These are phyloP conservation scores for Zoanthus solanderi DNA, from an alignment of 92 coral and sea anemone species.

Conservation along the genomic window DNA sequence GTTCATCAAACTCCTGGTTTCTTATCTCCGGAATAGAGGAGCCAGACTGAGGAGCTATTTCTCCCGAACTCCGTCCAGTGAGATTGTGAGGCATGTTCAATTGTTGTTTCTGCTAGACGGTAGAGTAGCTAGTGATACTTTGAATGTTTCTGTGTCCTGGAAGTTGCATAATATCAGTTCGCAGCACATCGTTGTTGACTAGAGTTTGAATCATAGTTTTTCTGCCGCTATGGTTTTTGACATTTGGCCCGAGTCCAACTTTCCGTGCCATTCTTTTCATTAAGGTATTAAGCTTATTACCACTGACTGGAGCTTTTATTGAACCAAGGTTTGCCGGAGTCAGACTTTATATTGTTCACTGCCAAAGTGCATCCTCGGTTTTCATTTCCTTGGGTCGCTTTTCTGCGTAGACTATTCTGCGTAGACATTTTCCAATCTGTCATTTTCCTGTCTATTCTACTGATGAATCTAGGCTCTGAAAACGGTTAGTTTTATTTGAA, in stretches of 20 bases:
- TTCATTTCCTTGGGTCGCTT: constrained; percentile 71
- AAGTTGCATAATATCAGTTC: constrained; percentile 35
- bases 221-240: constrained; percentile 53
- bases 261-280: constrained; percentile 47
- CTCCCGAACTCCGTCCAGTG: constrained; percentile 12
- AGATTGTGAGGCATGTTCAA: constrained; percentile 23
- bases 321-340: constrained; percentile 62
- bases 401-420: constrained; percentile 59
- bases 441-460: no score
- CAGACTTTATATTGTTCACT: constrained; percentile 55
- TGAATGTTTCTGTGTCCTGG: constrained; percentile 40
- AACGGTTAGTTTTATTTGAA: no score
- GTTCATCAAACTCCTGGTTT: background rate
- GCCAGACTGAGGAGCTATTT: constrained; percentile 33
- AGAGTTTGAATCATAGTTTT: no score
- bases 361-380: constrained; percentile 63
- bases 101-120: no score
- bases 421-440: no score
- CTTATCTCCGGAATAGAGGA: constrained; percentile 13
- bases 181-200: constrained; percentile 20
- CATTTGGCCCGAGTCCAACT: constrained; percentile 36
- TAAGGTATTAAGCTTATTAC: constrained; percentile 40
- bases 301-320: constrained; percentile 59
- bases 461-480: no score
- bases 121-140: constrained; percentile 37